Percentiles rank a stretch among this genome's conserved stretches.
phyloP scores from a whole-genome alignment of 2,113 vertebrate species.

The Dasyprocta punctata region DNA sequence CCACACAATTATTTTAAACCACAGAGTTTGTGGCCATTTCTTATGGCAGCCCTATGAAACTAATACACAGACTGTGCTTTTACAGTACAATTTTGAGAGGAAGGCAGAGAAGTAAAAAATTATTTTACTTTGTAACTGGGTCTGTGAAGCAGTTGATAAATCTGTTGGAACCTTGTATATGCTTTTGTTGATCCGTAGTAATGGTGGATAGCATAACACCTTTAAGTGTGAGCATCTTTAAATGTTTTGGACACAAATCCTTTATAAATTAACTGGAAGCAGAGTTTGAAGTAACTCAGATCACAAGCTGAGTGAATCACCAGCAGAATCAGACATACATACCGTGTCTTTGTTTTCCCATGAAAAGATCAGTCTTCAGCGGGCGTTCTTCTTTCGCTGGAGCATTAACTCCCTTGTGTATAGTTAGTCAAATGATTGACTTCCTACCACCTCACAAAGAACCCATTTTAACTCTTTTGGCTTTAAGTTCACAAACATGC shows the following conservation, averaged over 20 bases:
- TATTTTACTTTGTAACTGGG: conserved; percentile 7
- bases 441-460: neutral
- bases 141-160: conserved; percentile 6
- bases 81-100: neutral
- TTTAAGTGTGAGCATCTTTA: conserved; percentile 6
- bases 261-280: conserved; percentile 21
- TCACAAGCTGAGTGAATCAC: neutral
- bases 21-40: neutral
- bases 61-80: neutral
- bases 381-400: neutral
- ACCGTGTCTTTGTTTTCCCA: conserved; percentile 3
- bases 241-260: neutral
- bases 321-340: neutral
- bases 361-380: neutral
- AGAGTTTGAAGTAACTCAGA: neutral
- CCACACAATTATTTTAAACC: neutral
- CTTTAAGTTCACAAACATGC: neutral
- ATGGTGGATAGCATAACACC: neutral
- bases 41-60: neutral
- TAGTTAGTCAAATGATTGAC: neutral
- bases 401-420: neutral
- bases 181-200: neutral
- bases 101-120: neutral
- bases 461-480: conserved; percentile 2
- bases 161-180: neutral